Conservation (phyloP, 2,113 vertebrate species). For the Antidorcas marsupialis region DNA sequence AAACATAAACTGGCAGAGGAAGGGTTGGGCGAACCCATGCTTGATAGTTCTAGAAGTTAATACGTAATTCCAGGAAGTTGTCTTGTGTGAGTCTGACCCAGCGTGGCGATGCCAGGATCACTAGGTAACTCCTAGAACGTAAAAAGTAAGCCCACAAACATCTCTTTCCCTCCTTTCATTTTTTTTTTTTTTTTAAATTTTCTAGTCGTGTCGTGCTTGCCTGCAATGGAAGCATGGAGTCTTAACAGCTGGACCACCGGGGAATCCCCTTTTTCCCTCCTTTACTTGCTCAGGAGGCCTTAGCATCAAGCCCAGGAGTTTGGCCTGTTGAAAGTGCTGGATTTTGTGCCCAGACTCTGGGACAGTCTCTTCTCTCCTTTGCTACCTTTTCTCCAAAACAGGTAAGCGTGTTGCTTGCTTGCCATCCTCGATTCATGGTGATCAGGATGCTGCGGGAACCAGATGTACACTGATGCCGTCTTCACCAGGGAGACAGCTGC, state of each 20-base stretch:
- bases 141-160: neutral
- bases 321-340: neutral
- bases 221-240: neutral
- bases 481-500: neutral
- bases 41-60: neutral
- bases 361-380: neutral
- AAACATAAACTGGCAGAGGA: neutral
- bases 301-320: neutral
- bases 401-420: neutral
- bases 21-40: accelerated
- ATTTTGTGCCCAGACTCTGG: neutral
- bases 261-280: neutral
- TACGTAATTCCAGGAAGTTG: neutral
- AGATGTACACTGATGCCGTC: neutral
- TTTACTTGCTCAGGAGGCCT: neutral
- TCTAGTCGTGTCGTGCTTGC: accelerated
- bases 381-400: neutral
- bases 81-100: neutral
- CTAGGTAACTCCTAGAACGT: neutral
- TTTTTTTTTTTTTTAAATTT: neutral
- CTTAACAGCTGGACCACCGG: neutral
- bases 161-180: neutral
- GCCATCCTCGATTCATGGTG: neutral
- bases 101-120: neutral
- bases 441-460: neutral